Percentiles rank a stretch among this genome's conserved stretches.
Conservation (phyloP, 2,888 invertebrate species). For the Tetropium fuscum region DNA sequence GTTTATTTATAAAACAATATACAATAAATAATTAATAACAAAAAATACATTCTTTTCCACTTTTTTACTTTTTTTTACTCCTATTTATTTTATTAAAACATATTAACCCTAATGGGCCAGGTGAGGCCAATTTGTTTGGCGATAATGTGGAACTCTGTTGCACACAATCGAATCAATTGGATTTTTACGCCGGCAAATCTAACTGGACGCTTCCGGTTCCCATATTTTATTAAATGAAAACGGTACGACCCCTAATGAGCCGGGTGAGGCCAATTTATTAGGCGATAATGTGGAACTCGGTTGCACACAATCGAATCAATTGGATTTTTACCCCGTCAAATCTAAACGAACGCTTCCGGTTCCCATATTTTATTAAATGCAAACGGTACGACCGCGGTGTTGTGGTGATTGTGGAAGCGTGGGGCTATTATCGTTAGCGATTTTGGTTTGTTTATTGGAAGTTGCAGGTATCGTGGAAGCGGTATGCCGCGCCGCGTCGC, state of each 20-base stretch:
- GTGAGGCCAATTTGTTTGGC: conserved; percentile 9
- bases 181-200: conserved; percentile 16
- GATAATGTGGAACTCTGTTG: conserved; percentile 4
- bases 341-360: conserved; percentile 21
- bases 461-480: too few species aligned
- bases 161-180: conserved; percentile 10
- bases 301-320: conserved; percentile 7
- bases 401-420: neutral
- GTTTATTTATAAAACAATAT: too few species aligned
- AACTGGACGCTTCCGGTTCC: conserved; percentile 22
- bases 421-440: too few species aligned
- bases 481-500: too few species aligned
- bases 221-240: conserved; percentile 11
- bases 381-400: neutral
- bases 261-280: conserved; percentile 11
- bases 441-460: too few species aligned
- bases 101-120: conserved; percentile 14
- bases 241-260: conserved; percentile 3
- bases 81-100: conserved; percentile 4
- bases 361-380: conserved; percentile 18
- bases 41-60: too few species aligned
- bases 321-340: conserved; percentile 13
- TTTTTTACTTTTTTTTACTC: too few species aligned
- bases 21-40: too few species aligned
- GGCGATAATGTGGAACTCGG: conserved; percentile 8